Percentiles rank a stretch among this genome's conserved stretches.
phyloP scores from a whole-genome alignment of 2,888 invertebrate genomes.

The Alitta virens region DNA sequence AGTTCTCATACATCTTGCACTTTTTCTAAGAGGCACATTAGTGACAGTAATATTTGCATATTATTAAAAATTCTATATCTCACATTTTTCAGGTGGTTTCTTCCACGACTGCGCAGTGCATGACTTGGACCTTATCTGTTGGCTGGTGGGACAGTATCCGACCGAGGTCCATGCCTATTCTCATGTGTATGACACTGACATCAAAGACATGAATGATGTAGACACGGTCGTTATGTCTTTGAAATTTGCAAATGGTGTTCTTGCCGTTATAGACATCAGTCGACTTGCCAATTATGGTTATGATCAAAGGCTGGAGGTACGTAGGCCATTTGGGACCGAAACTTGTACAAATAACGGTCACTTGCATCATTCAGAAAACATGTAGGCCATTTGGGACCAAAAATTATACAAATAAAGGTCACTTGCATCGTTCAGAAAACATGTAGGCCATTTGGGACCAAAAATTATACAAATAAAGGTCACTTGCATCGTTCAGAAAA shows the following conservation, averaged over 20 bases:
- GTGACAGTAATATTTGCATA: too few relatives aligned
- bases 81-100: constrained; percentile 66
- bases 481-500: too few relatives aligned
- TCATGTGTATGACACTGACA: constrained; percentile 64
- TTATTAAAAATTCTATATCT: too few relatives aligned
- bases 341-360: too few relatives aligned
- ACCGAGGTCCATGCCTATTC: constrained; percentile 62
- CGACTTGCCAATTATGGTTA: constrained; percentile 68
- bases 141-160: constrained; percentile 67
- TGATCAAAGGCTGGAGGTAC: constrained; percentile 68
- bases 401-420: too few relatives aligned
- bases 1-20: too few relatives aligned
- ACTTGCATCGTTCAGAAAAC: too few relatives aligned
- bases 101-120: constrained; percentile 72
- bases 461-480: too few relatives aligned
- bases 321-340: background rate
- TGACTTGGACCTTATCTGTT: constrained; percentile 68
- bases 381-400: too few relatives aligned
- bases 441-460: too few relatives aligned
- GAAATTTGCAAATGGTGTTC: constrained; percentile 66
- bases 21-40: too few relatives aligned
- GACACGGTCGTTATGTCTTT: constrained; percentile 66
- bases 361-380: background rate
- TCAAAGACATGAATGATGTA: constrained; percentile 65
- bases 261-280: constrained; percentile 67